Conservation (phyloP, 2,888 invertebrate genomes). For the Myopa testacea region DNA sequence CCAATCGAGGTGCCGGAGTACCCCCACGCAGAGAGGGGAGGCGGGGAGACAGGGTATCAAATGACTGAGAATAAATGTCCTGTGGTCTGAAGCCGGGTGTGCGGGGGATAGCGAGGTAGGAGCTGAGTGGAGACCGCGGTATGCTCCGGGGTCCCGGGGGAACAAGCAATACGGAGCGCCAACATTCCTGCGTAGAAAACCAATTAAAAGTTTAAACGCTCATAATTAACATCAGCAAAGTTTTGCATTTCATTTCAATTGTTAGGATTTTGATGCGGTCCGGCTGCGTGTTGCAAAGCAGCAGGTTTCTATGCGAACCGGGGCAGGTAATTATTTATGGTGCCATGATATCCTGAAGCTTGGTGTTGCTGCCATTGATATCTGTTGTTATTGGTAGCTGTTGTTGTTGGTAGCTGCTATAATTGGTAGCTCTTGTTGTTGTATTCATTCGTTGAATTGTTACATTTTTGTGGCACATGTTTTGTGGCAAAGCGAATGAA, state of each 20-base stretch:
- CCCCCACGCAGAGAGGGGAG: no score
- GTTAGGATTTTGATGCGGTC: constrained; percentile 14
- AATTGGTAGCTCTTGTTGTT: background rate
- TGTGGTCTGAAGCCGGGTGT: background rate
- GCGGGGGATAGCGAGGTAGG: background rate
- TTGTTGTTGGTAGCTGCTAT: background rate
- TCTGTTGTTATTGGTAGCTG: no score
- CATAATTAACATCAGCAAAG: constrained; percentile 31
- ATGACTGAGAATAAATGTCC: background rate
- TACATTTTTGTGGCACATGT: no score
- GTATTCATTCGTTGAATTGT: no score
- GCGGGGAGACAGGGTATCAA: no score
- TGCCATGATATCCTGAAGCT: background rate
- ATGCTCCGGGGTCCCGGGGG: no score
- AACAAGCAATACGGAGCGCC: background rate
- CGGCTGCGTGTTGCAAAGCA: background rate
- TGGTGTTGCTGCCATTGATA: background rate
- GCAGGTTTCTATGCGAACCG: background rate
- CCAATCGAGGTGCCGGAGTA: background rate
- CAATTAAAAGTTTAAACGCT: constrained; percentile 32
- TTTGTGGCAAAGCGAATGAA: no score
- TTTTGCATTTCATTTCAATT: constrained; percentile 27
- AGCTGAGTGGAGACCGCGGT: background rate
- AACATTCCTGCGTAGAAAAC: constrained; percentile 20
- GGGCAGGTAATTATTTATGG: background rate